Conservation (phyloP, 2,113 vertebrate genomes). For the Pterocles burchelli region DNA sequence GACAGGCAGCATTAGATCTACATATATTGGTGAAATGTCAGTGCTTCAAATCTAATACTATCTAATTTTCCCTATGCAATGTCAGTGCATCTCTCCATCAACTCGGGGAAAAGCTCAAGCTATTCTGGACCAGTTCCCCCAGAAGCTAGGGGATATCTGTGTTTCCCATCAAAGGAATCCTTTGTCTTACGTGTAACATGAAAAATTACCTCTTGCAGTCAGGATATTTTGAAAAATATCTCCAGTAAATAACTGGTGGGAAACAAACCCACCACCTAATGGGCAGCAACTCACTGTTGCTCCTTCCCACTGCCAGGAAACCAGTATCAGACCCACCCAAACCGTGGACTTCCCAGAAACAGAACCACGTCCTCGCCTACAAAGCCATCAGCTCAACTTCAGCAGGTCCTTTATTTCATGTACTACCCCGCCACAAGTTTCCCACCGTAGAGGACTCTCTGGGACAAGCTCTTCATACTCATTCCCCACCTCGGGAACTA, state of each 20-base stretch:
- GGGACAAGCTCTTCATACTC: fast-evolving
- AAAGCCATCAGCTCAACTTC: background rate
- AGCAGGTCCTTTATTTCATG: background rate
- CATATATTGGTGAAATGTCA: background rate
- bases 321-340: background rate
- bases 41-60: background rate
- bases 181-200: fast-evolving
- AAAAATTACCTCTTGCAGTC: background rate
- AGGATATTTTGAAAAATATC: background rate
- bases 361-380: background rate
- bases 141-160: background rate
- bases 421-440: background rate
- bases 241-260: background rate
- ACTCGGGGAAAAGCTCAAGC: background rate
- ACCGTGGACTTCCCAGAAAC: background rate
- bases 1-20: background rate
- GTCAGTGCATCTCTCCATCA: background rate
- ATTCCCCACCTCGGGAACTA: background rate
- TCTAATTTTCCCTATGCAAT: background rate
- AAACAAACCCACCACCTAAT: background rate
- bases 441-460: background rate
- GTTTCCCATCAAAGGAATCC: background rate
- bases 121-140: background rate
- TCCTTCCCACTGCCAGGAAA: background rate
- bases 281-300: background rate